A percentile compares a stretch with the other conserved stretches of the same genome.
These are phyloP conservation scores for Stercorarius parasiticus DNA, from an alignment of 2,113 vertebrate genomes.

Conservation along the genomic window DNA sequence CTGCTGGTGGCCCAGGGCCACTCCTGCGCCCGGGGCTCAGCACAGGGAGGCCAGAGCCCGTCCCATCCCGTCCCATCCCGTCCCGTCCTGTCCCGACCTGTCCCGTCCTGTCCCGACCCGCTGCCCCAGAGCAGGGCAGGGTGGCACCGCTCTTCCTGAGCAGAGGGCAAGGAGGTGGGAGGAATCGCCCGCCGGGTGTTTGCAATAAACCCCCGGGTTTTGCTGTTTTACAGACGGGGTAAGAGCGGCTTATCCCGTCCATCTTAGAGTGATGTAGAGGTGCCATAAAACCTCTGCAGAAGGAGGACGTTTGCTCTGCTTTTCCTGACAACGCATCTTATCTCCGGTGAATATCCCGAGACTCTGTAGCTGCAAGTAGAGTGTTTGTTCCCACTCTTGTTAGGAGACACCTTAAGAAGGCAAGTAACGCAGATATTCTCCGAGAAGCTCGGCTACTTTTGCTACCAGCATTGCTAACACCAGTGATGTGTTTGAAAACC, in stretches of 20 bases:
- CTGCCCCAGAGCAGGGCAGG: not conserved
- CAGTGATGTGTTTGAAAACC: rapidly evolving
- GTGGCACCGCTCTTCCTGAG: not conserved
- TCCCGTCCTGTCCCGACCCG: too few species aligned
- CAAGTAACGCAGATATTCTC: rapidly evolving
- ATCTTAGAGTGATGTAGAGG: not conserved
- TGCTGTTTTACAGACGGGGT: not conserved
- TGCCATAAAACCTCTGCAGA: not conserved
- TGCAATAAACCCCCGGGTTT: not conserved
- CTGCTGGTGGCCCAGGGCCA: not conserved
- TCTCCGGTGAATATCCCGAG: not conserved
- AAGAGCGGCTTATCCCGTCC: not conserved
- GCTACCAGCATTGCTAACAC: rapidly evolving
- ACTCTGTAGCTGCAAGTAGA: not conserved
- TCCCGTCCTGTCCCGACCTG: too few species aligned
- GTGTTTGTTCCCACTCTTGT: not conserved
- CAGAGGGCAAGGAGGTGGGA: not conserved
- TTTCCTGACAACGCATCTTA: not conserved
- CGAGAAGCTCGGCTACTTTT: not conserved
- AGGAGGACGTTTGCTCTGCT: not conserved
- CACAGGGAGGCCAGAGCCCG: rapidly evolving
- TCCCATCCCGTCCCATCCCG: too few species aligned
- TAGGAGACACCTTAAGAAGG: not conserved
- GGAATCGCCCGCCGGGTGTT: not conserved
- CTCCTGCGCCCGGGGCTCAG: not conserved